phyloP scores from a whole-genome alignment of 2,888 invertebrate species.

The Keiferia lycopersicella region DNA sequence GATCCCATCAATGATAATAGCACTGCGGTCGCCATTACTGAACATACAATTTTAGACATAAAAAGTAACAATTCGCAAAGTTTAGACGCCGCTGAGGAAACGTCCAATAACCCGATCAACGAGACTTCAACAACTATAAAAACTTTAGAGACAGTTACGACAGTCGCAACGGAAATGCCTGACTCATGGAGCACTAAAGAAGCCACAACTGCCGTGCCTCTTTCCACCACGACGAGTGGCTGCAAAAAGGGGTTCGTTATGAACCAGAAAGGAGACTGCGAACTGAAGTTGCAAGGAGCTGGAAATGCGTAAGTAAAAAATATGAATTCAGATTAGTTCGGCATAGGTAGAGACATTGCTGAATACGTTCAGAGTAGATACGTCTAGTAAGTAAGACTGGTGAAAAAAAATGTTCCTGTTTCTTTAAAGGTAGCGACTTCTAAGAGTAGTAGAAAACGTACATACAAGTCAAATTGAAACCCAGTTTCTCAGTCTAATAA shows the following conservation, averaged over 20 bases:
- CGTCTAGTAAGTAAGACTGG: no score
- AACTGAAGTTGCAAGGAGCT: constrained; percentile 61
- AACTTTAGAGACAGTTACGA: constrained; percentile 34
- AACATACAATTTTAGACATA: constrained; percentile 38
- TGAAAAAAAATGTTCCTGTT: no score
- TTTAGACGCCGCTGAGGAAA: constrained; percentile 8
- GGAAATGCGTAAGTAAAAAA: constrained; percentile 67
- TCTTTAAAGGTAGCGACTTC: no score
- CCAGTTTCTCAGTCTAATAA: no score
- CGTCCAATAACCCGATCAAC: constrained; percentile 10
- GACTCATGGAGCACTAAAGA: constrained; percentile 9
- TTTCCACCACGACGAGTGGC: constrained; percentile 35
- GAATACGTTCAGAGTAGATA: no score
- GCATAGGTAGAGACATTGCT: no score
- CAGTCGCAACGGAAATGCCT: constrained; percentile 32
- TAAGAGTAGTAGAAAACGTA: no score
- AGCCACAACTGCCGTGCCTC: constrained; percentile 26
- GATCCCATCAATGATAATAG: constrained; percentile 45
- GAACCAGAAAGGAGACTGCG: constrained; percentile 68
- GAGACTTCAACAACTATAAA: constrained; percentile 37
- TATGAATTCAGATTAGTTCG: no score
- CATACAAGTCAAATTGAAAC: no score
- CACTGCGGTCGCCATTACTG: constrained; percentile 36
- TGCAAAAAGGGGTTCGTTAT: constrained; percentile 68
- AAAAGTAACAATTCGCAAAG: constrained; percentile 35